Percentiles rank a stretch among this genome's conserved stretches.
phyloP scores from a whole-genome alignment of 2,797 vertebrate species.

The Centroberyx gerrardi region DNA sequence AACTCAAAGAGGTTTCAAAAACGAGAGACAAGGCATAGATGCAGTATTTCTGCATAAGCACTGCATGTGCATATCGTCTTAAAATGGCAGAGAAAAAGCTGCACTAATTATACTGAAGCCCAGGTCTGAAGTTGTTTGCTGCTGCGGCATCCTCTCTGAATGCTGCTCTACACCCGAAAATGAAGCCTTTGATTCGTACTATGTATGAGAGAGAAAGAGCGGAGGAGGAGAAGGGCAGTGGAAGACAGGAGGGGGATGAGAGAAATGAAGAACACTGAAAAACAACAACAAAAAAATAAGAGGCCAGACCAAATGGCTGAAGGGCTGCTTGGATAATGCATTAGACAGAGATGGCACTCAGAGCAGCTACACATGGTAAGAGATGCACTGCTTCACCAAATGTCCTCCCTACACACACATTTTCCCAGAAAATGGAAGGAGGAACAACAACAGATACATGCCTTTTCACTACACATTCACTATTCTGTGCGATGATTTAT shows the following conservation, averaged over 20 bases:
- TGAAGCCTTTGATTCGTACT: slow-evolving; percentile 69
- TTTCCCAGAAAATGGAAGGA: slow-evolving; percentile 45
- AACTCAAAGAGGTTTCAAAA: slow-evolving; percentile 13
- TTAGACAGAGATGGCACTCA: slow-evolving; percentile 84
- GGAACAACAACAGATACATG: slow-evolving; percentile 26
- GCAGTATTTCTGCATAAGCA: not conserved
- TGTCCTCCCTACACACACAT: slow-evolving; percentile 44
- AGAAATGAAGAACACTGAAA: slow-evolving; percentile 65
- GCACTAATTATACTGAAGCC: slow-evolving; percentile 44
- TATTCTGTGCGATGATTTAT: slow-evolving; percentile 13
- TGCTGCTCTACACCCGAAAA: slow-evolving; percentile 54
- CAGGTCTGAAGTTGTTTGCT: slow-evolving; percentile 38
- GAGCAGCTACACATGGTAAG: slow-evolving; percentile 78
- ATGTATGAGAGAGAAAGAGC: slow-evolving; percentile 67
- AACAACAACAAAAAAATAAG: slow-evolving; percentile 55
- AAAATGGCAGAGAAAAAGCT: slow-evolving; percentile 36
- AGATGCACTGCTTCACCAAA: slow-evolving; percentile 76
- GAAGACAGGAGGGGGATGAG: slow-evolving; percentile 64
- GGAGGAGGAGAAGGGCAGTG: slow-evolving; percentile 61
- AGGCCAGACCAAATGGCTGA: slow-evolving; percentile 84
- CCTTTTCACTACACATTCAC: slow-evolving; percentile 6
- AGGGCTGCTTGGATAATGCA: slow-evolving; percentile 85
- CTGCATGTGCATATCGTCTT: slow-evolving; percentile 31
- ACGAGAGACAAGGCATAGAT: not conserved
- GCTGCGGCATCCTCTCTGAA: slow-evolving; percentile 45